Base-by-base conservation (phyloP, 2,888 invertebrate genomes). In the Nephrotoma flavescens region DNA sequence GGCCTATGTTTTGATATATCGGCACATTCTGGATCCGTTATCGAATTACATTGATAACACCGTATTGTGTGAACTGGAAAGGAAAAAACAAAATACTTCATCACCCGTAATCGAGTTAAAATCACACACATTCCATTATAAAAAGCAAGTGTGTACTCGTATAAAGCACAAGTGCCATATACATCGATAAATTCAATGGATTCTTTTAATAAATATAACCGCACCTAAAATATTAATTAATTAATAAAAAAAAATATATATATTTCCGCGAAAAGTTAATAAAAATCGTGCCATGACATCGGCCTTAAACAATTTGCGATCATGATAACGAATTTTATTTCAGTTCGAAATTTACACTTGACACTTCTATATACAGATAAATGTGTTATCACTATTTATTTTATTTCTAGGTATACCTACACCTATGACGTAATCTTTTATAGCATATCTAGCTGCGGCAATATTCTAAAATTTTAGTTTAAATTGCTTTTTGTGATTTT, bases 41-140 rank as follows among this genome's bases (percentile, higher is more conserved):
- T 92, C 57, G 96, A 96, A 90, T 95, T 96, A 91, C 96, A 96
- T 88, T 95, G 95, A 91, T 94, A 96, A 89, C 96, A 96, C 85
- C 92, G 92, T 88, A 95, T 93, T 2, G 92, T 92, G 15, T 91
- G 89, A 88, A 92, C 94, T 94, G 90, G 6, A 91, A 89, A 85
- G 45, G 42, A 86, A 88, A 31, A 1, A 31, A 31, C 31, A 31
- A 31, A 31, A 31, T 31, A 2, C 31, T 2, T 31, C 31, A 31
- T 31, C 31, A 31, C 2, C 31, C 31, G 2, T 31, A 31, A 31
- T 31, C 31, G 31, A 31, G 31, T 31, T 31, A 31, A 31, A 31
- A 31, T 31, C 31, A 31, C 31, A 31, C 31, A 31, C 31, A 31
- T 31, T 31, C 31, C 31, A 2, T 2, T 31, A 31, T 31, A 31